Evolutionary conservation across 2,113 vertebrate species (phyloP), one percentile per base, ranked within the genome.

Genomic region (Crotalus helleri): DNA sequence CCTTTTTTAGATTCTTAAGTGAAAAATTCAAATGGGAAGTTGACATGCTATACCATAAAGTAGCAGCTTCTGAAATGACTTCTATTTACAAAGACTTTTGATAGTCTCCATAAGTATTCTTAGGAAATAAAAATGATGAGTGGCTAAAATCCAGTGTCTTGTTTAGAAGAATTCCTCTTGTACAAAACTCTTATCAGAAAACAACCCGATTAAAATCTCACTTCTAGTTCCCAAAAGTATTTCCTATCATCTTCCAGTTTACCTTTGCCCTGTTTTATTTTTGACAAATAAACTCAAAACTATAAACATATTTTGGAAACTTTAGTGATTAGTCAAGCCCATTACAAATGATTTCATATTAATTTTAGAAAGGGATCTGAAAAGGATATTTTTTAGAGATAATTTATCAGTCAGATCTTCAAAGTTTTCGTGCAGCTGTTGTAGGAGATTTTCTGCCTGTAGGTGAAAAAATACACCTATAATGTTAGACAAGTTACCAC

Each of bases 351-450:
- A 26, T 15, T 85, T 69, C 21, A 51, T 12, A 29, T 57, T 0
- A 2, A 11, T 0, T 23, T 26, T 44, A 53, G 2, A 0, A 17
- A 87, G 59, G 58, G 26, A 91, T 69, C 58, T 8, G 69, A 33
- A 97, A 98, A 99, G 98, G 98, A 98, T 99, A 99, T 99, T 96
- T 95, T 97, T 98, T 81, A 97, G 96, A 91, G 97, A 97, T 91
- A 99, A 87, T 91, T 98, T 97, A 55, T 98, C 96, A 0, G 98
- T 97, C 69, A 98, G 95, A 0, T 94, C 95, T 92, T 98, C 97
- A 85, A 99, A 99, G 94, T 96, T 97, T 21, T 97, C 98, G 54
- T 98, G 98, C 87, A 99, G 96, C 57, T 97, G 95, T 87, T 96
- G 96, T 95, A 99, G 97, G 54, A 98, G 97, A 74, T 96, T 96